These are phyloP conservation scores for Sanderia malayensis DNA, from an alignment of 30 jellyfish, hydroid and myxozoan genomes.

Conservation along the genomic window DNA sequence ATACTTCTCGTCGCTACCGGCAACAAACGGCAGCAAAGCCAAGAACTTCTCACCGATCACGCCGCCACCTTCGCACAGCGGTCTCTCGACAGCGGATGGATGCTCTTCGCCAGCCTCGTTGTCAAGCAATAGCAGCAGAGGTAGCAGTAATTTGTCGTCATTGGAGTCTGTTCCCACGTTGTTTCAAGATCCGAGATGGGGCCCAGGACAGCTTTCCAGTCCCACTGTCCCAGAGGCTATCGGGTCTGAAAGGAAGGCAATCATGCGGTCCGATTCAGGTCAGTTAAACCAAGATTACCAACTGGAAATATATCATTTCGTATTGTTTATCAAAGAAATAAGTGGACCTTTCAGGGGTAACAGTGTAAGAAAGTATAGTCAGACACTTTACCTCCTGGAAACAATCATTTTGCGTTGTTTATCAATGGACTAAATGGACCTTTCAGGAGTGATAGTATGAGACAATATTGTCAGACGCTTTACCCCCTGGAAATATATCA, in stretches of 20 bases:
- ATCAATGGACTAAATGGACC: background rate
- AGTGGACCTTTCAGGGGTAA: background rate
- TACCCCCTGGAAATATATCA: too few relatives aligned
- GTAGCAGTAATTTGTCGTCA: conserved; percentile 25
- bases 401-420: background rate
- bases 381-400: background rate
- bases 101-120: conserved; percentile 20
- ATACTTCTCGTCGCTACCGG: background rate
- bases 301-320: too few relatives aligned
- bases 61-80: conserved; percentile 3
- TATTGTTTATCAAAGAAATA: too few relatives aligned
- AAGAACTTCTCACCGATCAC: background rate
- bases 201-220: conserved; percentile 55
- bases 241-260: conserved; percentile 30
- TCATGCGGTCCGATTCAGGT: conserved; percentile 52
- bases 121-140: conserved; percentile 38
- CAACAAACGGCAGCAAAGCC: conserved; percentile 2
- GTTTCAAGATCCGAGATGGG: conserved; percentile 86
- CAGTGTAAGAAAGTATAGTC: background rate
- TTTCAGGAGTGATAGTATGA: too few relatives aligned
- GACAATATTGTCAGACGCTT: background rate
- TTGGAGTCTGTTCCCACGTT: conserved; percentile 20
- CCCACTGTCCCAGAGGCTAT: conserved; percentile 20
- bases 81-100: background rate
- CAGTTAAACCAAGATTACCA: too few relatives aligned